Evolutionary conservation across 2,113 vertebrate species (phyloP), one percentile per base, ranked within the genome.

Genomic region (Dipodomys spectabilis): DNA sequence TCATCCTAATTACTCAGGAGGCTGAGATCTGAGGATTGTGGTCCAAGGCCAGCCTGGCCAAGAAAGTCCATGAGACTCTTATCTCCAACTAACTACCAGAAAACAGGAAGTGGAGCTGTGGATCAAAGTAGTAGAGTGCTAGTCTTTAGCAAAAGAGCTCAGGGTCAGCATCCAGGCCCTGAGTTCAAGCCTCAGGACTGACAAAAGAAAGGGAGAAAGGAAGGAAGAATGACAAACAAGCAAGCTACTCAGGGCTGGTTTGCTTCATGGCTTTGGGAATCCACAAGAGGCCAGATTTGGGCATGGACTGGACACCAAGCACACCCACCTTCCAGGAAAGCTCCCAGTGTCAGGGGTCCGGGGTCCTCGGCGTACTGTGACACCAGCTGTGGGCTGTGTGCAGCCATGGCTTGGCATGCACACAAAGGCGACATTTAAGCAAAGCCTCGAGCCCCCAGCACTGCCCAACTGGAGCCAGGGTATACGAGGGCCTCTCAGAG

Each of bases 331-430:
- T 32, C 39, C 25, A 20, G 27, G 65, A 39, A 80, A 15, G 68
- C 2, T 49, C n/a, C 35, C n/a, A 13, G 30, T 16, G 1, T 20
- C 0, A 13, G 1, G 7, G 62, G 49, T 19, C 10, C 25, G 1
- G 7, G 62, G 49, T 19, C 10, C 28, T 49, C 0, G 0, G 25
- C 11, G 0, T 19, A 44, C 53, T 2, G 57, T 7, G 16, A 12
- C 1, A 0, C 32, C 32, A 18, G 72, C 49, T 1, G 8, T 71
- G 53, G 20, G 2, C 12, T 7, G 19, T 32, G 12, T 0, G 1
- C 11, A 27, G 65, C 19, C 15, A 44, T 4, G 23, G 25, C 30
- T 0, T 0, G 62, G 65, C 3, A 1, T 1, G 8, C 22, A 53
- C 5, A 3, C 45, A 35, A 20, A 45, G 68, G 44, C 3, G 22